Conservation (phyloP, 1,140 invertebrate genomes). For the Lucilia cuprina region DNA sequence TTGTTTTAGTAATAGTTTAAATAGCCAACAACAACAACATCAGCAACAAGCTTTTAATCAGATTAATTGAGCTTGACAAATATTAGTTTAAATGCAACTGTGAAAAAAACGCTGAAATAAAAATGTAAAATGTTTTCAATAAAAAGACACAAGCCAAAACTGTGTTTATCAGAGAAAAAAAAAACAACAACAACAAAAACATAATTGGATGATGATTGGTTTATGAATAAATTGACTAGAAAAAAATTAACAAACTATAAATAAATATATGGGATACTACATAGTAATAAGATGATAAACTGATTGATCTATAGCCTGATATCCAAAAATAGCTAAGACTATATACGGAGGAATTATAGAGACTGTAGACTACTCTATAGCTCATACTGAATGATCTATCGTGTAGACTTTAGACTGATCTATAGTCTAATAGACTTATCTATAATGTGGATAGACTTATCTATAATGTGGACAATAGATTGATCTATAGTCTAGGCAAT, state of each 20-base stretch:
- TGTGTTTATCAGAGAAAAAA: background rate
- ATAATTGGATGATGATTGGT: background rate
- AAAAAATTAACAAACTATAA: background rate
- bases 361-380: no score
- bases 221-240: slow-evolving; percentile 1
- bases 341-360: no score
- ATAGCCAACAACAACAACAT: background rate
- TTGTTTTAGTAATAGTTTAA: background rate
- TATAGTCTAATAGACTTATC: no score
- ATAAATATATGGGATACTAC: background rate
- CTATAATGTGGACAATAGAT: no score
- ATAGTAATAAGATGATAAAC: background rate
- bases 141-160: background rate
- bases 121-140: background rate
- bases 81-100: background rate
- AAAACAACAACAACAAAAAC: background rate
- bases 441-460: no score
- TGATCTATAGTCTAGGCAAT: no score
- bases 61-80: slow-evolving; percentile 17
- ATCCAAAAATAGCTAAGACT: no score
- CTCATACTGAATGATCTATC: no score
- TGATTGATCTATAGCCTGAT: no score
- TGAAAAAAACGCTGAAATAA: background rate
- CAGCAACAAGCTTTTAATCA: background rate
- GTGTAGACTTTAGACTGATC: no score